These are phyloP conservation scores for Cephalotes varians DNA, from an alignment of 2,888 invertebrate species.

Conservation along the genomic window DNA sequence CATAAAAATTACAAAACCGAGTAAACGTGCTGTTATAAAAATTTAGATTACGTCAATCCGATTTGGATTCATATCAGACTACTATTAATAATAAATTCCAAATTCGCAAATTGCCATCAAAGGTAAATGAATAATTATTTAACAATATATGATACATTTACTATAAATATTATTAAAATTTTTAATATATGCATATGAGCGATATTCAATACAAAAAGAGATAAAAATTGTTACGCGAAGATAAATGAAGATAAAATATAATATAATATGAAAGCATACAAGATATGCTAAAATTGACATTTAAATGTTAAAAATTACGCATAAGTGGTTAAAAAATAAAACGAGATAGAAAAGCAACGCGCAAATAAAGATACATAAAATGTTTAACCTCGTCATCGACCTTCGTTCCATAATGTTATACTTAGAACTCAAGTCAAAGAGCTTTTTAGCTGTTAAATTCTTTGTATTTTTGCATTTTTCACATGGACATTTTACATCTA, in stretches of 20 bases:
- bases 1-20: not conserved
- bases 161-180: not conserved
- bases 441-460: not conserved
- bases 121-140: not conserved
- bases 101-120: not conserved
- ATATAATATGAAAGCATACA: too few relatives aligned
- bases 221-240: not conserved
- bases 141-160: not conserved
- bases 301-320: not conserved
- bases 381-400: slow-evolving; percentile 8
- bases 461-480: not conserved
- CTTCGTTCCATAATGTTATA: slow-evolving; percentile 36
- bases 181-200: not conserved
- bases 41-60: not conserved
- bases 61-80: not conserved
- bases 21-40: not conserved
- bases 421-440: slow-evolving; percentile 17
- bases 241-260: not conserved
- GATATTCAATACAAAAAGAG: not conserved
- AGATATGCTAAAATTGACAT: not conserved
- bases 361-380: slow-evolving; percentile 10
- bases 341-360: not conserved
- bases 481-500: not conserved
- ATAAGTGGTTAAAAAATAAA: not conserved
- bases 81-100: not conserved